phyloP scores from a whole-genome alignment of 2,113 vertebrate species.

The Poeciliopsis prolifica region DNA sequence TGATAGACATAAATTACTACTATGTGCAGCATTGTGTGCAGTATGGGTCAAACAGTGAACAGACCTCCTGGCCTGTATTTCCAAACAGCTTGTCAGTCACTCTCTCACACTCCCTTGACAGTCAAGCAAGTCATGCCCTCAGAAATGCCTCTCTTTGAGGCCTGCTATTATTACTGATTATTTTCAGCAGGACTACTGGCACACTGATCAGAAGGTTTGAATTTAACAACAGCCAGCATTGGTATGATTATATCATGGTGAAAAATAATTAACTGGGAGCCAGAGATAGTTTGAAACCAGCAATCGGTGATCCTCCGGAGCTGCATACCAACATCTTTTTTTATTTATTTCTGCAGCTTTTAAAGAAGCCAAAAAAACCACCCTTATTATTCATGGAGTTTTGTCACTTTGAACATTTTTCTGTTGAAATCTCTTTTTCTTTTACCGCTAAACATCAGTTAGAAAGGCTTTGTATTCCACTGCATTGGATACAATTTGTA shows the following conservation, averaged over 20 bases:
- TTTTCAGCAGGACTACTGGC: background rate
- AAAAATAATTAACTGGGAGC: background rate
- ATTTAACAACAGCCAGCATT: background rate
- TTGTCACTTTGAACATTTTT: background rate
- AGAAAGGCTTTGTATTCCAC: background rate
- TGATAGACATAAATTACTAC: background rate
- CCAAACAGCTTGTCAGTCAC: constrained; percentile 2
- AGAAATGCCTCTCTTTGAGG: background rate
- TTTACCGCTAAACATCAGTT: background rate
- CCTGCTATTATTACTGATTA: background rate
- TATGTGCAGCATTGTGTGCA: background rate
- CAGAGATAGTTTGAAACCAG: background rate
- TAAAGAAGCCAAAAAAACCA: background rate
- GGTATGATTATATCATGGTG: background rate
- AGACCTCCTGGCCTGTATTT: background rate
- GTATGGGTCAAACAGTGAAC: background rate
- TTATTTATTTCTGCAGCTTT: background rate
- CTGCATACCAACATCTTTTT: background rate
- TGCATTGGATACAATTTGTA: background rate
- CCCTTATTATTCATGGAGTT: background rate
- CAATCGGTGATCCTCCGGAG: background rate
- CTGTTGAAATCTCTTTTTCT: background rate
- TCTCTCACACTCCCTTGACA: background rate
- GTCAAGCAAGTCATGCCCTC: background rate
- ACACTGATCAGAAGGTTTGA: background rate